Evolutionary conservation across 2,113 vertebrate species (phyloP).

Genomic region (Sceloporus undulatus): DNA sequence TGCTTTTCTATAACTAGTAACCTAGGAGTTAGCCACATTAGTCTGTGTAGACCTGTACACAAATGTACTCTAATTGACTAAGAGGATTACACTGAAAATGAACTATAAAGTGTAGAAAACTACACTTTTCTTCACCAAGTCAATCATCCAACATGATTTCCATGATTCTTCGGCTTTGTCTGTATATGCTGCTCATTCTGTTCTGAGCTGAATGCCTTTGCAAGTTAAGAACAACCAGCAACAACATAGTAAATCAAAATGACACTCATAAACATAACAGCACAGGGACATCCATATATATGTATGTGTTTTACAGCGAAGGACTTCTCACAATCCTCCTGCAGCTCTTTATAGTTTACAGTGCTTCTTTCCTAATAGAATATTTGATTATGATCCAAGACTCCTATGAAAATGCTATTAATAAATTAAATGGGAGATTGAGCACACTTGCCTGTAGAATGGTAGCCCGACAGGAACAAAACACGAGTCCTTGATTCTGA

Average conservation of each 20-base stretch:
- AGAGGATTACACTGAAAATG: too few relatives aligned
- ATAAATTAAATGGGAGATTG: constrained; percentile 37
- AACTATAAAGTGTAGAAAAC: too few relatives aligned
- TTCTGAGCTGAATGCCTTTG: neutral
- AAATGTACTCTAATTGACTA: too few relatives aligned
- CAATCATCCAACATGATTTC: neutral
- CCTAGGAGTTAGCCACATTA: too few relatives aligned
- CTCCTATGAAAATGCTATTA: neutral
- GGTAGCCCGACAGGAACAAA: constrained; percentile 38
- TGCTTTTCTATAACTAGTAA: too few relatives aligned
- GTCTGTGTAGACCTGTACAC: too few relatives aligned
- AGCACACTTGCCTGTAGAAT: constrained; percentile 27
- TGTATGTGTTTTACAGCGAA: neutral
- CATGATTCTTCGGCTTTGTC: neutral
- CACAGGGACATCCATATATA: neutral
- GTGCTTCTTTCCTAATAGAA: neutral
- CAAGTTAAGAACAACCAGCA: neutral
- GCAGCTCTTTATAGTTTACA: neutral
- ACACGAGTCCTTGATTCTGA: neutral
- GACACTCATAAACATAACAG: neutral
- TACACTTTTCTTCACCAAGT: too few relatives aligned
- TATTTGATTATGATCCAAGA: constrained; percentile 15
- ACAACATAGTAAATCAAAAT: neutral
- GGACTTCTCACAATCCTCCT: neutral
- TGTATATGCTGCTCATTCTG: neutral